These are phyloP conservation scores for Aurelia aurita complex sp. Pacific DNA, from an alignment of 30 jellyfish, hydroid and myxozoan genomes.

Conservation along the genomic window DNA sequence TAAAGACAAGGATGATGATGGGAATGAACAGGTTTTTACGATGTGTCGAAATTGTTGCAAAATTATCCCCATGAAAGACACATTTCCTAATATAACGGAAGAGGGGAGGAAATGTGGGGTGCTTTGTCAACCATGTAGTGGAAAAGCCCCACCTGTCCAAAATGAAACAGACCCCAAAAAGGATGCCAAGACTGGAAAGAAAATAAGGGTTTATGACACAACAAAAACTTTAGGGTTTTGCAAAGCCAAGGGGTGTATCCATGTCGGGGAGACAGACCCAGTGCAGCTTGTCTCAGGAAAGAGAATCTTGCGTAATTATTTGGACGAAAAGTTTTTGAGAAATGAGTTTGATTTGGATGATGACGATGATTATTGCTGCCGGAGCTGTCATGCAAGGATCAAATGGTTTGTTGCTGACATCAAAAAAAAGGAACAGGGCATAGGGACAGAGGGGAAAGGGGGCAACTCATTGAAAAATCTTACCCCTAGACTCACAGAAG, in stretches of 20 bases:
- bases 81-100: constrained; percentile 49
- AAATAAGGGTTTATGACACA: constrained; percentile 6
- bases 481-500: constrained; percentile 16
- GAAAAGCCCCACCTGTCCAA: not conserved
- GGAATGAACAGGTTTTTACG: constrained; percentile 45
- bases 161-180: not conserved
- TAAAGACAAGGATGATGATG: not conserved
- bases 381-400: constrained; percentile 67
- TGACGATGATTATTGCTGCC: constrained; percentile 63
- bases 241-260: constrained; percentile 54
- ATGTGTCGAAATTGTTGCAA: constrained; percentile 59
- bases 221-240: constrained; percentile 40
- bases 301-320: constrained; percentile 32
- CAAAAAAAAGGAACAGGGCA: constrained; percentile 30
- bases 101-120: constrained; percentile 66
- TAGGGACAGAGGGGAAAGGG: constrained; percentile 44
- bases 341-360: constrained; percentile 54
- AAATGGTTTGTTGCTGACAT: constrained; percentile 67
- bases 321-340: constrained; percentile 59
- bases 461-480: constrained; percentile 45
- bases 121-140: constrained; percentile 37
- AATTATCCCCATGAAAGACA: constrained; percentile 50
- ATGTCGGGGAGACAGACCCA: constrained; percentile 47
- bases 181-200: not conserved
- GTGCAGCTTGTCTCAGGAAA: constrained; percentile 60